phyloP scores from a whole-genome alignment of 2,888 invertebrate species.

The Melinopterus prodromus region DNA sequence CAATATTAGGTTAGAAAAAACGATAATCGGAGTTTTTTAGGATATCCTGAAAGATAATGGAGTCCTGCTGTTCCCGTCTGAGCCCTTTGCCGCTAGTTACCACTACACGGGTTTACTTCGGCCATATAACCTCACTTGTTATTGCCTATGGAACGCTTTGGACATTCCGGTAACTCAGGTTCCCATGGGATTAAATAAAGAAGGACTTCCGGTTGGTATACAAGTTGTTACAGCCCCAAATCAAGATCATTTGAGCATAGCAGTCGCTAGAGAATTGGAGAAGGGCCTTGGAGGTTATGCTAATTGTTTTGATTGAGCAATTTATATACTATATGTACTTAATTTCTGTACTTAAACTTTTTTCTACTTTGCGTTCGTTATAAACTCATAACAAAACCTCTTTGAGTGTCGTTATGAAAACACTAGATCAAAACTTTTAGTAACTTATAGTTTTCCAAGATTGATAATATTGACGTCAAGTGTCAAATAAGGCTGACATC shows the following conservation, averaged over 20 bases:
- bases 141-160: constrained; percentile 86
- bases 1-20: neutral
- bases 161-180: constrained; percentile 88
- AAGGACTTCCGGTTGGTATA: constrained; percentile 87
- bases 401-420: no score
- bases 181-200: constrained; percentile 82
- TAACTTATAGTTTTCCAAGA: no score
- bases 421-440: no score
- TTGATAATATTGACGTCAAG: no score
- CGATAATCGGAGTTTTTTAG: constrained; percentile 55
- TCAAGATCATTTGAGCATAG: constrained; percentile 85
- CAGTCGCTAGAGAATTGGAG: constrained; percentile 88
- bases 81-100: constrained; percentile 87
- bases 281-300: constrained; percentile 91
- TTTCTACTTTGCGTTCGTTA: no score
- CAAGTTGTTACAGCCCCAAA: constrained; percentile 85
- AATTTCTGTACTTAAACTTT: neutral
- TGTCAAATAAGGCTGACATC: no score
- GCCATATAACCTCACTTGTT: constrained; percentile 83
- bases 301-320: neutral
- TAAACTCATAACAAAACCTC: no score
- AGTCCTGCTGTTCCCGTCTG: constrained; percentile 87
- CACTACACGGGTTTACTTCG: constrained; percentile 87
- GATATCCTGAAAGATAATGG: constrained; percentile 85
- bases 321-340: neutral